Evolutionary conservation across 2,113 vertebrate genomes (phyloP).

Genomic region (Nansenia antarctica): DNA sequence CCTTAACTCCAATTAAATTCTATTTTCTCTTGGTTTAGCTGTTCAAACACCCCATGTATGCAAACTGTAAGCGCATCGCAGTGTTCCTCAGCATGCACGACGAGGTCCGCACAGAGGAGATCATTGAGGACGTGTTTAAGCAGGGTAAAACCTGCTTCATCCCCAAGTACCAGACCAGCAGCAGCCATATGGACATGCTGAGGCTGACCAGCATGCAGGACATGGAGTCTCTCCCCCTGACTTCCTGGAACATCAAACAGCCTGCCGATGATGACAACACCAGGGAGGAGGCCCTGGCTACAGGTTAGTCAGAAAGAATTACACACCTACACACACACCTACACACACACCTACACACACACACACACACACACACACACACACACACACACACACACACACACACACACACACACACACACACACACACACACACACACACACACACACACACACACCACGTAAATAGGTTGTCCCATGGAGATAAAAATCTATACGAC

Average conservation of each 20-base stretch:
- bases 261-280: conserved; percentile 75
- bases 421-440: background rate
- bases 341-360: background rate
- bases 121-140: conserved; percentile 83
- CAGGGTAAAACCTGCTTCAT: conserved; percentile 90
- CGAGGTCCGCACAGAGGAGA: conserved; percentile 86
- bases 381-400: background rate
- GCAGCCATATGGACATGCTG: conserved; percentile 94
- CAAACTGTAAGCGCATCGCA: conserved; percentile 79
- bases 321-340: background rate
- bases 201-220: conserved; percentile 79
- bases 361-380: background rate
- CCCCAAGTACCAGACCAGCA: conserved; percentile 79
- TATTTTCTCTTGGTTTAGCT: conserved; percentile 68
- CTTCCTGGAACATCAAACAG: conserved; percentile 92
- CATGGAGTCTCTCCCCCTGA: conserved; percentile 80
- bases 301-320: conserved; percentile 74
- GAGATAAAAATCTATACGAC: background rate
- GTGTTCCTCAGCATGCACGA: conserved; percentile 93
- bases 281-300: conserved; percentile 84
- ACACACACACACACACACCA: background rate
- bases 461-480: too few species aligned
- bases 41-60: conserved; percentile 82
- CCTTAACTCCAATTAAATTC: background rate
- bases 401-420: background rate